A percentile compares a stretch with the other conserved stretches of the same genome.
These are phyloP conservation scores for Glyphotaelius pellucidus DNA, from an alignment of 2,888 invertebrate species.

Conservation along the genomic window DNA sequence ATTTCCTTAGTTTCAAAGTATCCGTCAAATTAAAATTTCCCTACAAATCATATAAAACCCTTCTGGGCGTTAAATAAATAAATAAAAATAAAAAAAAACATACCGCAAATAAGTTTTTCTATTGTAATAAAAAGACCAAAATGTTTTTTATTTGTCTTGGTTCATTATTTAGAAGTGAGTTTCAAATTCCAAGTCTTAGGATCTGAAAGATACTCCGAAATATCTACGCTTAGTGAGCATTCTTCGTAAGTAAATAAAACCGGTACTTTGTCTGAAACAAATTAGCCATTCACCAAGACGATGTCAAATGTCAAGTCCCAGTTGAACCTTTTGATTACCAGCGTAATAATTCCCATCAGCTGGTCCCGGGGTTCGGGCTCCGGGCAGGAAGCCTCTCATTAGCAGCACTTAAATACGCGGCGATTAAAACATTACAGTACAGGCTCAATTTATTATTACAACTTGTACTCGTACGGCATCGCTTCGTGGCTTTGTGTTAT, in stretches of 20 bases:
- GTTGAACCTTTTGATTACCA: neutral
- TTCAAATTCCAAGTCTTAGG: neutral
- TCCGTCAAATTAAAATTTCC: too few species aligned
- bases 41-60: too few species aligned
- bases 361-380: neutral
- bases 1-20: too few species aligned
- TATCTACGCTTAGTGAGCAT: neutral
- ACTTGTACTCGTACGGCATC: neutral
- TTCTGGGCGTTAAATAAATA: too few species aligned
- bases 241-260: neutral
- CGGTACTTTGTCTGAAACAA: neutral
- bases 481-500: neutral
- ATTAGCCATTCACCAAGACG: neutral
- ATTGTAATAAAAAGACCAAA: too few species aligned
- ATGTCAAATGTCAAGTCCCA: slow-evolving; percentile 2
- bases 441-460: neutral
- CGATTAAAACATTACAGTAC: neutral
- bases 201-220: neutral
- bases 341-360: neutral
- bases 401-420: neutral
- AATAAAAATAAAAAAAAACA: too few species aligned
- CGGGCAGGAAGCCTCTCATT: neutral
- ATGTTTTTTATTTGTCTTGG: too few species aligned
- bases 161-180: too few species aligned
- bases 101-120: too few species aligned